Evolutionary conservation across 2,113 vertebrate species (phyloP).

Genomic region (Dolichotis patagonum): DNA sequence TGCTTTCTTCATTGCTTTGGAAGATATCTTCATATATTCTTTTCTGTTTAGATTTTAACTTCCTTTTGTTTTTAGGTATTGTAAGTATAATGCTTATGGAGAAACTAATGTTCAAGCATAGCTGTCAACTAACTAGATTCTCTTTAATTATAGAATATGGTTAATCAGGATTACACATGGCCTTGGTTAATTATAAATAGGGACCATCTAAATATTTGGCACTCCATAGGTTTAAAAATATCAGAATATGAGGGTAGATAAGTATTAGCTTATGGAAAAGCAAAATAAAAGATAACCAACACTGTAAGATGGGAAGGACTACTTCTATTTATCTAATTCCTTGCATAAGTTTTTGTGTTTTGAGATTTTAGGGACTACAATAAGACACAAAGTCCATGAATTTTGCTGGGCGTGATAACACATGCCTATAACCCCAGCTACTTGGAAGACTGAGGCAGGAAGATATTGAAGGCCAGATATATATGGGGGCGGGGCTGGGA

Average conservation of each 20-base stretch:
- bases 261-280: not conserved
- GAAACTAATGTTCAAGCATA: constrained; percentile 30
- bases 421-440: not conserved
- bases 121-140: constrained; percentile 1
- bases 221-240: not conserved
- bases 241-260: not conserved
- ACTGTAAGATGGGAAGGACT: accelerated
- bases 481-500: no score
- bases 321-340: accelerated
- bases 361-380: not conserved
- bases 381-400: not conserved
- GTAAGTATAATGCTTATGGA: not conserved
- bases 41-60: not conserved
- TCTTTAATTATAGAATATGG: constrained; percentile 23
- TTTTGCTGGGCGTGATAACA: not conserved
- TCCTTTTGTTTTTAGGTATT: constrained; percentile 14
- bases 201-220: constrained; percentile 29
- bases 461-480: not conserved
- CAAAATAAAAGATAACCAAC: not conserved
- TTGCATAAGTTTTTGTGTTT: not conserved
- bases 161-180: constrained; percentile 30
- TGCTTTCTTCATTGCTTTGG: not conserved
- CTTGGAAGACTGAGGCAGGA: not conserved
- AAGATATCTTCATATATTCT: not conserved
- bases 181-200: not conserved